Conservation (phyloP, 2,888 invertebrate genomes). For the Amphipyra berbera region DNA sequence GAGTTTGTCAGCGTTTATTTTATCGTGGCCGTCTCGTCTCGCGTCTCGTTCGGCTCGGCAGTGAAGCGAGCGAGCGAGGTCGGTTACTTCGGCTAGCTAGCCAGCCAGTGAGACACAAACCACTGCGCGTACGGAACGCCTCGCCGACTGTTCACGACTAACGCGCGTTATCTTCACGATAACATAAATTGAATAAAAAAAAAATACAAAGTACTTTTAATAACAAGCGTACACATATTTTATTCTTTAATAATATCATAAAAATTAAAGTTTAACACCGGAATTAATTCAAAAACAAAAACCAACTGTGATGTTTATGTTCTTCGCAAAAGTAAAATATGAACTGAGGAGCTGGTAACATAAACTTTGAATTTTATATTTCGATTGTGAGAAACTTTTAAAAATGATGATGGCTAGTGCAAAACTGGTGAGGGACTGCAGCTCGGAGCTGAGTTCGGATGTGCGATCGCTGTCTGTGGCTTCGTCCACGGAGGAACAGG, state of each 20-base stretch:
- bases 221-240: constrained; percentile 11
- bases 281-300: constrained; percentile 14
- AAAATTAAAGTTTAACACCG: constrained; percentile 1
- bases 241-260: constrained; percentile 11
- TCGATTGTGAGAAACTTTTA: constrained; percentile 50
- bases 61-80: constrained; percentile 51
- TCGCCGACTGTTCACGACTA: constrained; percentile 55
- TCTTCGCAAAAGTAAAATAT: constrained; percentile 54
- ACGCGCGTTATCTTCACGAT: constrained; percentile 73
- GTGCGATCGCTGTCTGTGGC: constrained; percentile 86
- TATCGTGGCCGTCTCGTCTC: constrained; percentile 59
- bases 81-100: constrained; percentile 20
- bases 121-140: constrained; percentile 73
- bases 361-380: constrained; percentile 23
- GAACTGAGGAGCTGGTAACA: constrained; percentile 52
- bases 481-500: constrained; percentile 89
- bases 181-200: constrained; percentile 56
- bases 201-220: neutral
- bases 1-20: constrained; percentile 67
- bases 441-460: constrained; percentile 86
- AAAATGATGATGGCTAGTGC: constrained; percentile 90
- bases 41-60: constrained; percentile 49
- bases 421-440: constrained; percentile 88
- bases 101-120: constrained; percentile 73
- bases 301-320: constrained; percentile 49